These are phyloP conservation scores for Eidolon helvum DNA, from an alignment of 2,113 vertebrate genomes.

Conservation along the genomic window DNA sequence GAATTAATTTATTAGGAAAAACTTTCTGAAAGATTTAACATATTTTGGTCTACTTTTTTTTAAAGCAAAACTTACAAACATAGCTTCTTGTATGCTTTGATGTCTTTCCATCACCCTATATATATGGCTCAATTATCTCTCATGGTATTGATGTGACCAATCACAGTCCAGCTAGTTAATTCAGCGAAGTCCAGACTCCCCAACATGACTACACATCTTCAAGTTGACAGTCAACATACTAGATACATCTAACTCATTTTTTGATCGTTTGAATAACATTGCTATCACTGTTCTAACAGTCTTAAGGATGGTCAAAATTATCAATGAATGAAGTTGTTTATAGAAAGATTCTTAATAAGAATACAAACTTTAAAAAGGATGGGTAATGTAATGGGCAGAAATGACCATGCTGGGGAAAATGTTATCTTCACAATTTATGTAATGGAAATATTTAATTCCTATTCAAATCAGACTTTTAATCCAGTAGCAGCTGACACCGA, in stretches of 20 bases:
- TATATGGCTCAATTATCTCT: neutral
- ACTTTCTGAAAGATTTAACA: neutral
- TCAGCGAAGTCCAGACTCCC: neutral
- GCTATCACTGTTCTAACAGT: neutral
- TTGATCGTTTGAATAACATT: neutral
- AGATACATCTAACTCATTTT: neutral
- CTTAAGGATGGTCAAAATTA: neutral
- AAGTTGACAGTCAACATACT: neutral
- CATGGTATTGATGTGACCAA: neutral
- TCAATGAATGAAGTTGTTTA: neutral
- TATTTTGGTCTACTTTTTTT: neutral
- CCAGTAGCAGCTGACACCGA: neutral
- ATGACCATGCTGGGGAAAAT: neutral
- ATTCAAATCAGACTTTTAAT: slow-evolving; percentile 3
- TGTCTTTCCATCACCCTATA: neutral
- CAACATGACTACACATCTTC: neutral
- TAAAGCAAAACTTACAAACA: neutral
- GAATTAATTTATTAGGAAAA: neutral
- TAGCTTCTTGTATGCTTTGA: neutral
- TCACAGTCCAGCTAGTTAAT: neutral
- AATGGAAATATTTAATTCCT: slow-evolving; percentile 23
- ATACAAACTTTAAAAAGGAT: neutral
- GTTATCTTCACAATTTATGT: neutral
- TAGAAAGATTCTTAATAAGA: neutral
- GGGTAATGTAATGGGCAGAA: neutral